Base-by-base conservation (phyloP, 2,888 invertebrate genomes). In the Lepidocyrtinus sp. region DNA sequence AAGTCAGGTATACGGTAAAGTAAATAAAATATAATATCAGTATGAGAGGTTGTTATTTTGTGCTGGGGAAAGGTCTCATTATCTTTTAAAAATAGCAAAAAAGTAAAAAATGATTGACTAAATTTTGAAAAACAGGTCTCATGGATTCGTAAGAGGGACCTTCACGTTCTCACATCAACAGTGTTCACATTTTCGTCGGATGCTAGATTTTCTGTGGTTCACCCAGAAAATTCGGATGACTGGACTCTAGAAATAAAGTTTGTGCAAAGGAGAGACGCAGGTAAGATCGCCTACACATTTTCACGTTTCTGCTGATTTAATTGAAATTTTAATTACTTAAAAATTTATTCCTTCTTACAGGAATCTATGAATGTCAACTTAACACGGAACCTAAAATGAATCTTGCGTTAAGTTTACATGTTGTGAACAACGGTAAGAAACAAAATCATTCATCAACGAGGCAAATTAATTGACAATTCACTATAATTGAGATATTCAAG, bases 381-480 rank as follows among this genome's bases (percentile, higher is more conserved):
- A 96, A 96, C 90, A 96, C 95, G 0, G 95, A 96, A 88, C 95
- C 95, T 21, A 77, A 96, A 95, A 94, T 95, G 89, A 95, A 95
- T 89, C 92, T 95, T 91, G 95, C 95, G 62, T 92, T 95, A 87
- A n/a, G n/a, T n/a, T n/a, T n/a, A n/a, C n/a, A n/a, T n/a, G n/a
- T n/a, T n/a, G n/a, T n/a, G n/a, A n/a, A n/a, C n/a, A n/a, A n/a
- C n/a, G n/a, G n/a, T n/a, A n/a, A n/a, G n/a, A n/a, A n/a, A n/a
- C n/a, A n/a, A n/a, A n/a, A n/a, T n/a, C n/a, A n/a, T 89, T 92
- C 88, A 91, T 96, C 78, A 92, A 92, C 87, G 94, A n/a, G n/a
- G n/a, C n/a, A n/a, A n/a, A n/a, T n/a, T n/a, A n/a, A n/a, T n/a
- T n/a, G n/a, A n/a, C n/a, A n/a, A n/a, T n/a, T n/a, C n/a, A n/a